Percentiles rank a stretch among this genome's conserved stretches.
phyloP scores from a whole-genome alignment of 2,113 vertebrate genomes.

The Raja brachyura region DNA sequence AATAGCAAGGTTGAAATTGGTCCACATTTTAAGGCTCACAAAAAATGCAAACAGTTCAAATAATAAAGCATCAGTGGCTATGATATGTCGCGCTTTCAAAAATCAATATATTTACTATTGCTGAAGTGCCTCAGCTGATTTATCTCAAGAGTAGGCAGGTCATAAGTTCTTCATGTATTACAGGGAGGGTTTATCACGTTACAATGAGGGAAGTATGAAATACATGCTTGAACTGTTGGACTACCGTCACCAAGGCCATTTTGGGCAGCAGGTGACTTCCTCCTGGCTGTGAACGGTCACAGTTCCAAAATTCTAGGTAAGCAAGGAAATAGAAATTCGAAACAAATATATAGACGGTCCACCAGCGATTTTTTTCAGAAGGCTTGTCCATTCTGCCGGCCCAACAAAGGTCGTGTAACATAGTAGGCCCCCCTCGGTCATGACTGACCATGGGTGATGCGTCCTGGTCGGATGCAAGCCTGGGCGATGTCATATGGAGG shows the following conservation, averaged over 20 bases:
- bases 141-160: slow-evolving; percentile 17
- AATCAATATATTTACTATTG: not conserved
- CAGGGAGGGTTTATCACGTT: not conserved
- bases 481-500: too few relatives aligned
- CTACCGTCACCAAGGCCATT: not conserved
- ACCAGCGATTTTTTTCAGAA: too few relatives aligned
- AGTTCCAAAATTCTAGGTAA: not conserved
- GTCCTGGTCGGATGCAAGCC: too few relatives aligned
- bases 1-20: slow-evolving; percentile 12
- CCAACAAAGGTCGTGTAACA: too few relatives aligned
- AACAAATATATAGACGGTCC: not conserved
- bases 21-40: slow-evolving; percentile 32
- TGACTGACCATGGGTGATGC: too few relatives aligned
- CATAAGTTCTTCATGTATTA: not conserved
- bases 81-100: not conserved
- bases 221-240: not conserved
- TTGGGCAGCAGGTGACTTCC: not conserved
- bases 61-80: not conserved
- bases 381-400: too few relatives aligned
- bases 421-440: too few relatives aligned
- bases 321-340: not conserved
- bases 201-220: slow-evolving; percentile 13
- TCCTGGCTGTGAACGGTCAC: not conserved
- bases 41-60: slow-evolving; percentile 5
- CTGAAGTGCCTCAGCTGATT: not conserved